Conservation (phyloP, 2,888 invertebrate species). For the Corbicula japonica region DNA sequence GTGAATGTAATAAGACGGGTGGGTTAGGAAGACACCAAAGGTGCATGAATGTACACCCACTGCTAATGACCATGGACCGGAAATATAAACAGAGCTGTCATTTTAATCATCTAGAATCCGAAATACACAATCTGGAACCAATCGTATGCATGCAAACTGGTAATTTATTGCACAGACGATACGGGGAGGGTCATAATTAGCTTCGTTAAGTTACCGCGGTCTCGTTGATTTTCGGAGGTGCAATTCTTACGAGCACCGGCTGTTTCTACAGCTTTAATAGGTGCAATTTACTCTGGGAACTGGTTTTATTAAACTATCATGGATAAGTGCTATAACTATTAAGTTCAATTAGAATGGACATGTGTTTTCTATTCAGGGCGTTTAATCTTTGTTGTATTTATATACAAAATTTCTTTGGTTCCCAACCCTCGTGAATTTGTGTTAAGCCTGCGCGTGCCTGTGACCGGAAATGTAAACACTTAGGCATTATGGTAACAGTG, state of each 20-base stretch:
- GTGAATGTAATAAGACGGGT: too few species aligned
- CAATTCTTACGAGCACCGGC: neutral
- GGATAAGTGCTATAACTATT: neutral
- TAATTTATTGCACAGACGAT: neutral
- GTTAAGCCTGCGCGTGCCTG: constrained; percentile 15
- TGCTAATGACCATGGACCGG: too few species aligned
- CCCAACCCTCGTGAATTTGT: neutral
- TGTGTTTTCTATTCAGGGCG: constrained; percentile 4
- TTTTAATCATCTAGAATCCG: too few species aligned
- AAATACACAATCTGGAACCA: too few species aligned
- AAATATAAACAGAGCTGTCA: too few species aligned
- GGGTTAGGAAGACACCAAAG: too few species aligned
- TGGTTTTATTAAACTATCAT: neutral
- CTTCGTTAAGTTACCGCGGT: constrained; percentile 6
- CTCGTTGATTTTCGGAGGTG: neutral
- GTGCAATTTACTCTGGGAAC: too few species aligned
- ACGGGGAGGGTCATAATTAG: constrained; percentile 3
- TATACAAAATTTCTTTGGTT: neutral
- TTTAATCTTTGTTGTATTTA: constrained; percentile 1
- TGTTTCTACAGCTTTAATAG: neutral
- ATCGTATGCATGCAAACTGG: constrained; percentile 6
- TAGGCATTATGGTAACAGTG: constrained; percentile 23
- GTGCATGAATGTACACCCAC: too few species aligned
- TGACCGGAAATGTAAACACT: constrained; percentile 58
- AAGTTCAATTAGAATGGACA: constrained; percentile 3